Percentiles rank a stretch among this genome's conserved stretches.
Conservation (phyloP, 1,140 invertebrate species). For the Megalonaias nervosa region DNA sequence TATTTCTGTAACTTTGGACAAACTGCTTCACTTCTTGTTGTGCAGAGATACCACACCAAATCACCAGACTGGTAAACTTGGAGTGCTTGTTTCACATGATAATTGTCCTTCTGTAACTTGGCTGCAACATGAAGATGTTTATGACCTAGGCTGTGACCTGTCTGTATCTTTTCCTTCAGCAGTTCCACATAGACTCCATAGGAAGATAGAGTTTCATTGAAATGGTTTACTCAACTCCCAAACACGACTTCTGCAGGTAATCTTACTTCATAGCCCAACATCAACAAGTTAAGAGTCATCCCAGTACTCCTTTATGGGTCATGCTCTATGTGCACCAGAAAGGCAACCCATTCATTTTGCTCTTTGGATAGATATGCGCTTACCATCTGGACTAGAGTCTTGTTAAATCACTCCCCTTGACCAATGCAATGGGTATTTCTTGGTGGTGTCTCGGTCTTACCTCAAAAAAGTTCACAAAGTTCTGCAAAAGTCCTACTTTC, state of each 20-base stretch:
- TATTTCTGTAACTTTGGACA: too few species aligned
- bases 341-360: conserved; percentile 33
- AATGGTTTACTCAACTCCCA: too few species aligned
- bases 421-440: too few species aligned
- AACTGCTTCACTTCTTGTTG: neutral
- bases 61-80: conserved; percentile 15
- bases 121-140: conserved; percentile 6
- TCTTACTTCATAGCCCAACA: conserved; percentile 36
- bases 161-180: conserved; percentile 11
- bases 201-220: neutral
- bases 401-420: too few species aligned
- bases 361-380: too few species aligned
- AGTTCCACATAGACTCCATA: conserved; percentile 7
- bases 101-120: conserved; percentile 25
- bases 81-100: neutral
- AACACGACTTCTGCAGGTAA: conserved; percentile 29
- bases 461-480: conserved; percentile 29
- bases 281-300: conserved; percentile 30
- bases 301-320: conserved; percentile 22
- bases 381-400: too few species aligned
- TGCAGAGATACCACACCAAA: conserved; percentile 16
- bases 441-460: conserved; percentile 29
- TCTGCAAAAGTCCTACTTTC: conserved; percentile 30
- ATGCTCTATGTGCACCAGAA: conserved; percentile 6
- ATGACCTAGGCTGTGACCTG: conserved; percentile 19